These are phyloP conservation scores for Probaryconus sp. DNA, from an alignment of 1,140 invertebrate species.

Conservation along the genomic window DNA sequence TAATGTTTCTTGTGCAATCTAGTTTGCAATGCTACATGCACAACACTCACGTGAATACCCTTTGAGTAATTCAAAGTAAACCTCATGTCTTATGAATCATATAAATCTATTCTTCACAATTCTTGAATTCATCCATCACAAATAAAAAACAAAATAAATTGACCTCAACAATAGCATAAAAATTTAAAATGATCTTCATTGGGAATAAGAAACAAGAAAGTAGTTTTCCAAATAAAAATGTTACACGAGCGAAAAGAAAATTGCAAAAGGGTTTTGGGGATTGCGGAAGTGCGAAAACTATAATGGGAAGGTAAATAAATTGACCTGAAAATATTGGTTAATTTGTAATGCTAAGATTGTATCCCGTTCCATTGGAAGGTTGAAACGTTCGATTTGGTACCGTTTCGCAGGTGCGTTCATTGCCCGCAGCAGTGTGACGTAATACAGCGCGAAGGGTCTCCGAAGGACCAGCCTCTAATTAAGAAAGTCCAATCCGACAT, in stretches of 20 bases:
- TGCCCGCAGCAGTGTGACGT: constrained; percentile 54
- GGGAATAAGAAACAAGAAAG: too few species aligned
- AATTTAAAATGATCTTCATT: too few species aligned
- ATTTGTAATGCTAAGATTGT: constrained; percentile 30
- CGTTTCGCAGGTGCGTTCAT: constrained; percentile 59
- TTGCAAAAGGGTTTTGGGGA: too few species aligned
- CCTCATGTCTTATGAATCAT: not conserved
- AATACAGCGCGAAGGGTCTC: constrained; percentile 33
- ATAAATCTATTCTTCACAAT: too few species aligned
- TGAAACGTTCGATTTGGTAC: constrained; percentile 47
- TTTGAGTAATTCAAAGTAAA: not conserved
- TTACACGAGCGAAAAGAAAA: too few species aligned
- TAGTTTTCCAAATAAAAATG: too few species aligned
- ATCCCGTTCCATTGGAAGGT: constrained; percentile 42
- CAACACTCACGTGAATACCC: too few species aligned
- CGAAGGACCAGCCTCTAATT: constrained; percentile 47
- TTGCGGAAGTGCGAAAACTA: too few species aligned
- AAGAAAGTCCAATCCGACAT: constrained; percentile 40
- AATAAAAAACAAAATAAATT: too few species aligned
- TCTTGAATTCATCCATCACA: too few species aligned
- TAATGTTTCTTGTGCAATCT: not conserved
- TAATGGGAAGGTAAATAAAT: constrained; percentile 13
- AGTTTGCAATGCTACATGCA: not conserved
- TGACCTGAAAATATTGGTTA: constrained; percentile 12
- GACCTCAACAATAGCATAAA: too few species aligned